Base-by-base conservation (phyloP, 2,113 vertebrate species). In the Myotis davidii region DNA sequence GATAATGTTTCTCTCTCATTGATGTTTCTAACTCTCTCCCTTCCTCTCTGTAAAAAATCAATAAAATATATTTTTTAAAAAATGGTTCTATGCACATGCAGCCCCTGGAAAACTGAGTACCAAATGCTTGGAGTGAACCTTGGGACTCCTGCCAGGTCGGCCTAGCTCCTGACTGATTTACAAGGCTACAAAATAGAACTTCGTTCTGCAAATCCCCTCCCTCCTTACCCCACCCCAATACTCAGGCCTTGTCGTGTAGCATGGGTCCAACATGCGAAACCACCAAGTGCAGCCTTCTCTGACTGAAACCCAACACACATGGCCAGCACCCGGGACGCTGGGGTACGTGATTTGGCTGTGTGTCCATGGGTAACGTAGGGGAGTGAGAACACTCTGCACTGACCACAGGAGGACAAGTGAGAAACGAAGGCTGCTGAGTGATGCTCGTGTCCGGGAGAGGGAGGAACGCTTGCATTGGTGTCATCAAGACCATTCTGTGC, bases 81-180 rank as follows among this genome's bases (percentile, higher is more conserved):
- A 91, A 69, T 3, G 85, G 56, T 79, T 77, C 64, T 85, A 27
- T 67, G 39, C 18, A 45, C 64, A 79, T 0, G 5, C 85, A 91
- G 59, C 67, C 87, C 39, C 81, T 74, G 76, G 74, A 83, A 90
- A 92, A 81, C 34, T 1, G 54, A 96, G n/a, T 32, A 50, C 65
- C 88, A 52, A 95, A 91, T 4, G 54, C n/a, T 81, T 81, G 32
- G 37, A 39, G 90, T 20, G 32, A 89, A 86, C 70, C 4, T 4
- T 0, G 70, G 97, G 94, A 97, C 96, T 92, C 76, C 27, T 3
- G 78, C 98, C 96, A 97, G 97, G 93, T 76, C 84, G 96, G 97
- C 97, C 97, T 98, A 92, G 39, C 96, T 97, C 96, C 97, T 97
- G 97, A 98, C 97, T 97, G 96, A 98, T 98, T 98, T 97, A 98